Percentiles rank a stretch among this genome's conserved stretches.
Conservation (phyloP, 2,113 vertebrate genomes). For the Chelonoidis abingdonii region DNA sequence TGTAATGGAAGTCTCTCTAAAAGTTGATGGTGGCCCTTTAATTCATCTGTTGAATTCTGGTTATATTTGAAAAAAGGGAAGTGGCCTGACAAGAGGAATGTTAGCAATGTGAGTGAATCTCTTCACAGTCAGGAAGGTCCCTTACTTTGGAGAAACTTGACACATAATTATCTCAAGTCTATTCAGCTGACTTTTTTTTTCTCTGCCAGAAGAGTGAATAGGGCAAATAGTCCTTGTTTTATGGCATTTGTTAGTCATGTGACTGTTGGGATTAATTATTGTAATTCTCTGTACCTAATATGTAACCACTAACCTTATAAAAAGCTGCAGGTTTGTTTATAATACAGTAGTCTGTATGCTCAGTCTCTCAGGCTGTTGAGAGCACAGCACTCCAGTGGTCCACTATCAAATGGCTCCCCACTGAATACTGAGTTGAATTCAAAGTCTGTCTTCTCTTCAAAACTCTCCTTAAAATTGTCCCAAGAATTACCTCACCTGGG, state of each 20-base stretch:
- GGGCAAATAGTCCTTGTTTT: accelerated
- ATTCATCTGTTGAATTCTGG: accelerated
- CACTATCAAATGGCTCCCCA: background rate
- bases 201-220: background rate
- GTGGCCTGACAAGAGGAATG: background rate
- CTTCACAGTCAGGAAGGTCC: background rate
- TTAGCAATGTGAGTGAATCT: accelerated
- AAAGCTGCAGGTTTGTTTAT: background rate
- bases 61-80: background rate
- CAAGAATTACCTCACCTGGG: accelerated
- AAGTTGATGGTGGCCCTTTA: background rate
- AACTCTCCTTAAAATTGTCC: background rate
- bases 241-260: accelerated
- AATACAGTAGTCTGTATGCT: background rate
- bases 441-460: background rate
- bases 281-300: background rate
- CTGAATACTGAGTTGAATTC: background rate
- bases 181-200: background rate
- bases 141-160: accelerated
- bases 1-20: background rate
- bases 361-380: background rate
- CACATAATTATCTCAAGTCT: accelerated
- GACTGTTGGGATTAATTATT: background rate
- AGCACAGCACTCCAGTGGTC: accelerated
- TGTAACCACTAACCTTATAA: background rate